These are phyloP conservation scores for Empis stercorea DNA, from an alignment of 2,888 invertebrate species.

Conservation along the genomic window DNA sequence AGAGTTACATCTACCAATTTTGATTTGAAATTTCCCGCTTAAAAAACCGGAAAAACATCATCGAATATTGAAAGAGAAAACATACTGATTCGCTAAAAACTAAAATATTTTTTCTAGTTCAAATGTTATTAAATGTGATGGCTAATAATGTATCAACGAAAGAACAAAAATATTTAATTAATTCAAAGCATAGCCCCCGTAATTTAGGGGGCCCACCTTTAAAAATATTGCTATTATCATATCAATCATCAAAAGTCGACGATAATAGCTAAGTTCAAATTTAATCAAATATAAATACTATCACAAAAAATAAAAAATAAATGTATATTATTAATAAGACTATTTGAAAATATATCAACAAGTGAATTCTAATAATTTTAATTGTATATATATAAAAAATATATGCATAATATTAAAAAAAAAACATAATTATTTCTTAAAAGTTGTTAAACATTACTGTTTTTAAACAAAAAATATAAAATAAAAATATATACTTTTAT, in stretches of 20 bases:
- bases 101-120: constrained; percentile 9
- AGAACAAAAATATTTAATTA: constrained; percentile 11
- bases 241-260: constrained; percentile 5
- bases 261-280: background rate
- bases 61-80: too few species aligned
- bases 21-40: too few species aligned
- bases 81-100: background rate
- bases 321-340: too few species aligned
- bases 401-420: background rate
- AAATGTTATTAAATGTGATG: constrained; percentile 35
- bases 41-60: too few species aligned
- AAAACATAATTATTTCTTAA: background rate
- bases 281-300: background rate
- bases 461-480: background rate
- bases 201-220: constrained; percentile 35
- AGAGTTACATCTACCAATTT: too few species aligned
- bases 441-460: background rate
- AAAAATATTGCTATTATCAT: constrained; percentile 14
- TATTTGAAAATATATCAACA: background rate
- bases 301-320: background rate
- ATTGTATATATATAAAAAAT: background rate
- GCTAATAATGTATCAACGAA: constrained; percentile 32
- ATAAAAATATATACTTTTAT: constrained; percentile 8
- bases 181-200: constrained; percentile 32
- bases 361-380: background rate